Evolutionary conservation across 1,140 invertebrate species (phyloP).

Genomic region (Thaumatotibia leucotreta): DNA sequence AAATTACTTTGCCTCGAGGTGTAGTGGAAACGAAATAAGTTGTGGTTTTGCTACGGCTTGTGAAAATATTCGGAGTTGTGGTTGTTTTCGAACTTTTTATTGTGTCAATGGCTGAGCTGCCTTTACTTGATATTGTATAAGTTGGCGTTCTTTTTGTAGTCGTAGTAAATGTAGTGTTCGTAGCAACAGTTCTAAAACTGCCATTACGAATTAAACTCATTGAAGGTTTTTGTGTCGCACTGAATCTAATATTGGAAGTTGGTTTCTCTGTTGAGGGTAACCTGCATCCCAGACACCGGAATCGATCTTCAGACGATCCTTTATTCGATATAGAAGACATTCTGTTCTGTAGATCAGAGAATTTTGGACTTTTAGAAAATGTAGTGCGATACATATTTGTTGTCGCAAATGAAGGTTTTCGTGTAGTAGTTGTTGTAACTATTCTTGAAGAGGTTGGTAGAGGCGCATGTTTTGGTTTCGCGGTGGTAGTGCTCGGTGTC

Average conservation of each 20-base stretch:
- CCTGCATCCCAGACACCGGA: background rate
- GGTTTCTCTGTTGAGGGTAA: background rate
- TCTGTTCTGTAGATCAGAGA: background rate
- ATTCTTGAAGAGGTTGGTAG: background rate
- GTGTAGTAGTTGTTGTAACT: background rate
- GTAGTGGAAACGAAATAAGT: background rate
- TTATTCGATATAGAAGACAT: background rate
- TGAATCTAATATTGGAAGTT: background rate
- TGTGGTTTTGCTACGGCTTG: background rate
- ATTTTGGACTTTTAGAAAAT: background rate
- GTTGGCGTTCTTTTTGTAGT: background rate
- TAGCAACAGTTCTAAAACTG: background rate
- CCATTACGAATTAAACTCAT: background rate
- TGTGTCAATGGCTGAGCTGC: background rate
- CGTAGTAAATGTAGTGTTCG: background rate
- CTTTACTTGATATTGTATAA: background rate
- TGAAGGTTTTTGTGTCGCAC: background rate
- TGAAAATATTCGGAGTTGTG: background rate
- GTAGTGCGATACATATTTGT: background rate
- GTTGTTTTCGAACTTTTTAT: background rate
- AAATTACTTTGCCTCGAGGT: background rate
- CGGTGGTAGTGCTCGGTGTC: background rate
- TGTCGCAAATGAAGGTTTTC: background rate
- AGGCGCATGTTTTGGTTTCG: background rate
- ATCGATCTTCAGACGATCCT: background rate